Evolutionary conservation across 53 echinoderm and acorn worm species (phyloP).

Genomic region (Hippasteria phrygiana): DNA sequence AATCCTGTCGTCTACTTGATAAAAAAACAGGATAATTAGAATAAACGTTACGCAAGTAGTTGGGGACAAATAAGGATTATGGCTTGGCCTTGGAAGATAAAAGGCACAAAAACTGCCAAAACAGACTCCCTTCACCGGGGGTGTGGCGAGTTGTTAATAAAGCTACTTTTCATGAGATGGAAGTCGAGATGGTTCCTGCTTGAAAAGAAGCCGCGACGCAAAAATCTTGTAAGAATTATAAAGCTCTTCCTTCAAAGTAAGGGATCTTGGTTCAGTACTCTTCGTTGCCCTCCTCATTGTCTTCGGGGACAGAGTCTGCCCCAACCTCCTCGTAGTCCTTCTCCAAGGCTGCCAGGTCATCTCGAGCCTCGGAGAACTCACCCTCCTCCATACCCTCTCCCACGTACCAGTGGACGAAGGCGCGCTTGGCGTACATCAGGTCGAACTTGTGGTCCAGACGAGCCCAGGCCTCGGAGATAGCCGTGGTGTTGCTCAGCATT

Average conservation of each 20-base stretch:
- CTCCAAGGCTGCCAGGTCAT: constrained; percentile 89
- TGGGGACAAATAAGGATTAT: no score
- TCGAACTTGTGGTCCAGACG: constrained; percentile 98
- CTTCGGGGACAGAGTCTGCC: constrained; percentile 18
- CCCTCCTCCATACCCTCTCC: constrained; percentile 98
- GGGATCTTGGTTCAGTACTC: neutral
- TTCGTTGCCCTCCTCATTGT: neutral
- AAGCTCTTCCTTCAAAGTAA: neutral
- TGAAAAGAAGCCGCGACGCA: no score
- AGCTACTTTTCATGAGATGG: no score
- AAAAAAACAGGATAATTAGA: no score
- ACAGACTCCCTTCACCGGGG: no score
- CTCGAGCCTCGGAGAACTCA: constrained; percentile 96
- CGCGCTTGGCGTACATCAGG: constrained; percentile 98
- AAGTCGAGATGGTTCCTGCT: no score
- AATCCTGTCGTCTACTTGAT: no score
- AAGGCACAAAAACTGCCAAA: no score
- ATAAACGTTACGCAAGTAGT: no score
- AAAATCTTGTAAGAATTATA: neutral
- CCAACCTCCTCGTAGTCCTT: constrained; percentile 90
- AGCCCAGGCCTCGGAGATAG: constrained; percentile 97
- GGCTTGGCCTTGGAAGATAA: no score
- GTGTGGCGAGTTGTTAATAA: no score
- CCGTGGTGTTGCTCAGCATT: constrained; percentile 99
- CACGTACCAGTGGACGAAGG: constrained; percentile 94